These are phyloP conservation scores for Porphyrio hochstetteri DNA, from an alignment of 2,113 vertebrate species.

Conservation along the genomic window DNA sequence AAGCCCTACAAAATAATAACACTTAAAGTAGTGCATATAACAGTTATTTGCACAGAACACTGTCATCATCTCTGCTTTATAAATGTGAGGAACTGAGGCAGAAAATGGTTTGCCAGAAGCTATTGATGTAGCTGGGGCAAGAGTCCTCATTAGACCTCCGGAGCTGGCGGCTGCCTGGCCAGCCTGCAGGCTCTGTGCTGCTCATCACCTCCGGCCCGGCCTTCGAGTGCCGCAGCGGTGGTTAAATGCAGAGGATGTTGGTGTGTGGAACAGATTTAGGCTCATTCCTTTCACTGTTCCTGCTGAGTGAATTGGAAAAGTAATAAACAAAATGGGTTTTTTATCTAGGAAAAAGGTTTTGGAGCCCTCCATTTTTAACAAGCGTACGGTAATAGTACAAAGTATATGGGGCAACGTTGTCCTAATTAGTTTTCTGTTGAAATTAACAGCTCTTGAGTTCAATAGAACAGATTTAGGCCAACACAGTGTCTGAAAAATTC, in stretches of 20 bases:
- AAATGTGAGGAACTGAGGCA: conserved; percentile 50
- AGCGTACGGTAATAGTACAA: neutral
- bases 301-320: conserved; percentile 5
- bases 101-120: conserved; percentile 46
- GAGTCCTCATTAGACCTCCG: conserved; percentile 47
- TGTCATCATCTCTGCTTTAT: neutral
- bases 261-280: neutral
- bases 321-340: neutral
- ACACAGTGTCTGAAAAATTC: conserved; percentile 26
- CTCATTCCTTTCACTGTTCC: neutral
- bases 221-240: fast-evolving
- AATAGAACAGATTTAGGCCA: conserved; percentile 36
- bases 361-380: neutral
- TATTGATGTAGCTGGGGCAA: neutral
- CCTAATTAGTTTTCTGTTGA: conserved; percentile 53
- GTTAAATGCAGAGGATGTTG: neutral
- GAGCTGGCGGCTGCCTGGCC: neutral
- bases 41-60: neutral
- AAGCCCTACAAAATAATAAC: conserved; percentile 9
- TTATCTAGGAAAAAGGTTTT: neutral
- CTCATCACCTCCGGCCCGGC: neutral
- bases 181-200: neutral
- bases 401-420: conserved; percentile 39
- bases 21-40: neutral
- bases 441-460: conserved; percentile 19